Base-by-base conservation (phyloP, 2,888 invertebrate species). In the Onchidella celtica region DNA sequence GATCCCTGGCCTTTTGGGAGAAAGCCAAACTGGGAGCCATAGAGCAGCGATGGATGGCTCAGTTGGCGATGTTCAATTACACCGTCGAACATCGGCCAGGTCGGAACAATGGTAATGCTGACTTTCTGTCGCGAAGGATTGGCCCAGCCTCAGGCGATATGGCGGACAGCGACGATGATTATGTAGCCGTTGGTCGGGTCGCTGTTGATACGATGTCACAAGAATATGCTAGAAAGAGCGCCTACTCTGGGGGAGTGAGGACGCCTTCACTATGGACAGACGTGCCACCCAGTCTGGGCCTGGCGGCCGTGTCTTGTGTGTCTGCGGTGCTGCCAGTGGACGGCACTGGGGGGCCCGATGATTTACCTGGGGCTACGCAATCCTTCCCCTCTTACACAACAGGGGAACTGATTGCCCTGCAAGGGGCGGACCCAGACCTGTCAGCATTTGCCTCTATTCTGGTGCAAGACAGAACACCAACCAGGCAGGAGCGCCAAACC, bases 11-110 rank as follows among this genome's bases (percentile, higher is more conserved):
- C n/a, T n/a, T n/a, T n/a, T n/a, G n/a, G n/a, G n/a, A n/a, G n/a
- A n/a, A n/a, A n/a, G n/a, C n/a, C n/a, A n/a, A n/a, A n/a, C n/a
- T n/a, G n/a, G n/a, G n/a, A n/a, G n/a, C n/a, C n/a, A n/a, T n/a
- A n/a, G n/a, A n/a, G n/a, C n/a, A n/a, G n/a, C n/a, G n/a, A n/a
- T n/a, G n/a, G n/a, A n/a, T n/a, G n/a, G n/a, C n/a, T n/a, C n/a
- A n/a, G n/a, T n/a, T n/a, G n/a, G n/a, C n/a, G n/a, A n/a, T n/a
- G n/a, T n/a, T n/a, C n/a, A n/a, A n/a, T n/a, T n/a, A n/a, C n/a
- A n/a, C n/a, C n/a, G n/a, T n/a, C n/a, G n/a, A n/a, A n/a, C n/a
- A 83, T 36, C 36, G 68, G 17, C 73, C 82, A 38, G 83, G 82
- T 1, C 68, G 61, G 32, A 17, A 27, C 9, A 85, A 85, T 68